phyloP scores from a whole-genome alignment of 2,113 vertebrate species.

The Gasterosteus aculeatus region DNA sequence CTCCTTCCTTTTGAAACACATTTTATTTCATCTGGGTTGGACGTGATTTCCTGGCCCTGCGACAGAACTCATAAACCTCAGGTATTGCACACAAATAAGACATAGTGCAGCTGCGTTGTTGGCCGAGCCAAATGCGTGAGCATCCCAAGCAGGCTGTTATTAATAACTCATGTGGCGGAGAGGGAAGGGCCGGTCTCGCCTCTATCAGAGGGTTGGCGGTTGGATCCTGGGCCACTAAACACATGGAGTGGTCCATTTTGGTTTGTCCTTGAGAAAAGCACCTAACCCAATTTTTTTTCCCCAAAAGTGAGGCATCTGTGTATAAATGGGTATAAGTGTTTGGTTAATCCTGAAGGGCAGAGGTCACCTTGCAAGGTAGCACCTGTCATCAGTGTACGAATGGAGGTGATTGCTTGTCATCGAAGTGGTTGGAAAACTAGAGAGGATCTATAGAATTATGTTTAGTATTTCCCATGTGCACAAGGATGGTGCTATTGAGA shows the following conservation, averaged over 20 bases:
- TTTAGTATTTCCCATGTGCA: constrained; percentile 16
- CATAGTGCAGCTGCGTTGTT: constrained; percentile 44
- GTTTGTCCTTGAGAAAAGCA: background rate
- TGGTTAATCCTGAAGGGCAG: background rate
- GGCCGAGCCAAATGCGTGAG: constrained; percentile 33
- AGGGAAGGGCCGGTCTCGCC: background rate
- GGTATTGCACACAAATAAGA: constrained; percentile 43
- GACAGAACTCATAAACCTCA: constrained; percentile 70
- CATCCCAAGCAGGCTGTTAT: constrained; percentile 40
- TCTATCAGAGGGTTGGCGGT: background rate
- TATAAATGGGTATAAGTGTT: background rate
- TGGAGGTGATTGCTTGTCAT: background rate
- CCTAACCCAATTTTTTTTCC: background rate
- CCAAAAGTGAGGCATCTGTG: background rate
- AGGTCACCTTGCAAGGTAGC: background rate
- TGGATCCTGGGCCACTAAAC: background rate
- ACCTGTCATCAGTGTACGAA: background rate
- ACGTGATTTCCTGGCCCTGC: constrained; percentile 59
- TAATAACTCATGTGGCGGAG: constrained; percentile 57
- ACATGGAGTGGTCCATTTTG: background rate
- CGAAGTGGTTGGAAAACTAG: background rate
- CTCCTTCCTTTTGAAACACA: constrained; percentile 58
- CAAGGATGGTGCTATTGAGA: constrained; percentile 46
- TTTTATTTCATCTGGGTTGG: constrained; percentile 55
- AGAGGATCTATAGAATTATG: background rate